A percentile compares a stretch with the other conserved stretches of the same genome.
phyloP scores from a whole-genome alignment of 2,797 vertebrate species.

The Melanotaenia trifasciata region DNA sequence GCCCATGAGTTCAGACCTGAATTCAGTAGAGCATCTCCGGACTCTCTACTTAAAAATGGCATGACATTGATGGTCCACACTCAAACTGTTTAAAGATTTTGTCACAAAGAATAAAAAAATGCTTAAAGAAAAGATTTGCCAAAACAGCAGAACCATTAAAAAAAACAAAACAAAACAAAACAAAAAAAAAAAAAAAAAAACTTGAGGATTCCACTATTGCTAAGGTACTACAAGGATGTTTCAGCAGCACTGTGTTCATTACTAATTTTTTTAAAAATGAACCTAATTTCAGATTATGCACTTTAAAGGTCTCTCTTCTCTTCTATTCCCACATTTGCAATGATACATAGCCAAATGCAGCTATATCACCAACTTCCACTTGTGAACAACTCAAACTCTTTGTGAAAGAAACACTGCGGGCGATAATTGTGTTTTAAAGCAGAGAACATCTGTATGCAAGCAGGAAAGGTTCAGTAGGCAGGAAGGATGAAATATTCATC shows the following conservation, averaged over 20 bases:
- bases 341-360: background rate
- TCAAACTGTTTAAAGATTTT: background rate
- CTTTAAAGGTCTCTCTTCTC: background rate
- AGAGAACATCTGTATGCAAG: slow-evolving; percentile 75
- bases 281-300: background rate
- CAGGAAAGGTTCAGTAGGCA: slow-evolving; percentile 46
- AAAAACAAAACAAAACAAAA: background rate
- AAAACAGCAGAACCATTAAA: background rate
- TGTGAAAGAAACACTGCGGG: slow-evolving; percentile 3
- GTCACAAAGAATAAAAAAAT: background rate
- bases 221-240: background rate
- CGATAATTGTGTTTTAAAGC: slow-evolving; percentile 46
- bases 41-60: background rate
- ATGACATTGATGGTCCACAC: background rate
- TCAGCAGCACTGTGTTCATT: background rate
- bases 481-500: slow-evolving; percentile 81
- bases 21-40: background rate
- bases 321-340: background rate
- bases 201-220: background rate
- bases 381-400: slow-evolving; percentile 17
- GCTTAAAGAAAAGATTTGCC: too few species aligned
- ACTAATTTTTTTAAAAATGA: background rate
- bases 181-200: too few species aligned
- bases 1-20: background rate
- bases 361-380: background rate